Base-by-base conservation (phyloP, 2,888 invertebrate genomes). In the Temnothorax ravouxi region DNA sequence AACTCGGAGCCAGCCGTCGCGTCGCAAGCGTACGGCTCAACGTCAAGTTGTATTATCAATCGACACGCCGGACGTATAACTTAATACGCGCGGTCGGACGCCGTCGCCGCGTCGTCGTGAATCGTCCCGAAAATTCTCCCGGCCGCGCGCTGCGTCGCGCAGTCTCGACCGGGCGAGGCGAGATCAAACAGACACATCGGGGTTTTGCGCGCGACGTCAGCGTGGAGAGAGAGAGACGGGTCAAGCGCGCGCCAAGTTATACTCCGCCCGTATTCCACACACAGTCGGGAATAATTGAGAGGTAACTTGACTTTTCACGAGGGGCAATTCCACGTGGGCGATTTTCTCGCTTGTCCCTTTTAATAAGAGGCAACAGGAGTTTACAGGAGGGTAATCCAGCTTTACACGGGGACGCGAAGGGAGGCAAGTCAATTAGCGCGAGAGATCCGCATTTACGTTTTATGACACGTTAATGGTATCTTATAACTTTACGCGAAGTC, bases 11-110 rank as follows among this genome's bases (percentile, higher is more conserved):
- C 77, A 64, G 56, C 21, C 54, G 38, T 66, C 67, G 80, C 54
- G 38, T 66, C 67, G 80, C 47, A 8, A 62, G 52, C 18, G 64
- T 44, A 64, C 76, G 44, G 44, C 29, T 34, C 54, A 34, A 18
- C 54, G 76, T 64, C 82, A 41, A 34, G 41, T 59, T 11, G 54
- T 38, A 83, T 77, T 71, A 83, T 85, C 85, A 83, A 85, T 83
- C 83, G 76, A 61, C 83, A 71, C 64, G 64, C 76, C 84, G 67
- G 25, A 41, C 47, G 62, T 62, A 83, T 72, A 76, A 83, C 69
- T 85, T 66, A 77, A 85, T 83, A 52, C 66, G 44, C 56, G 54
- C 52, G 61, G n/a, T 34, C 62, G 64, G 34, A 41, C 34, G 64
- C 64, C 44, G 25, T 54, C 71, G 54, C 52, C 47, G 52, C 44